Conservation (phyloP, 2,113 vertebrate species). For the Crotalus horridus region DNA sequence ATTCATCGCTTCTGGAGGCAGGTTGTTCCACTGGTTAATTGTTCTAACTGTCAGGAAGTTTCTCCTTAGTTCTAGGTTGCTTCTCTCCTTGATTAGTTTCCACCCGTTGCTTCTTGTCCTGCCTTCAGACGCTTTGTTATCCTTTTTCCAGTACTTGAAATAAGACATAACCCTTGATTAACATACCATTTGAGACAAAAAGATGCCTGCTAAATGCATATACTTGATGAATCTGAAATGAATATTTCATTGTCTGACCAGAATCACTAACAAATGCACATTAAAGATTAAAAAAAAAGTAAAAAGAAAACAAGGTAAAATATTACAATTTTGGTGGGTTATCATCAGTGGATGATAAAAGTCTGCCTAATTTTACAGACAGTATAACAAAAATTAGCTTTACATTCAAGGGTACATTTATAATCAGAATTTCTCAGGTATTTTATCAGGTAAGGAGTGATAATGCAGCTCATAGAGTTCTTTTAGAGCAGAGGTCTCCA, state of each 20-base stretch:
- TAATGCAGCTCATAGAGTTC: background rate
- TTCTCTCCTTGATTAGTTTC: too few species aligned
- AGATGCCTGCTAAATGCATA: background rate
- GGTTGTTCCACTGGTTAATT: too few species aligned
- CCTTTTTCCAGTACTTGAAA: background rate
- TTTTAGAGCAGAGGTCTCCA: background rate
- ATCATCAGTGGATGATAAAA: background rate
- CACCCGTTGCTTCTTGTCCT: too few species aligned
- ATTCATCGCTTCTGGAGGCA: too few species aligned
- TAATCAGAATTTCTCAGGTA: background rate
- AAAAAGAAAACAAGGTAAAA: background rate
- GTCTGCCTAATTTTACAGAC: background rate
- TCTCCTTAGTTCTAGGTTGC: too few species aligned
- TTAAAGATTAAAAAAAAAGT: background rate
- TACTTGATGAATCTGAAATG: background rate
- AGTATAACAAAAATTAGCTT: background rate
- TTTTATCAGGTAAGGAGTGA: background rate
- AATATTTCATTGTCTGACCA: background rate
- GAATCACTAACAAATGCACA: background rate
- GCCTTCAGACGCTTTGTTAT: background rate
- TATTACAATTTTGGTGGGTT: background rate
- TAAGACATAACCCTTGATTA: background rate
- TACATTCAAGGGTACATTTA: background rate
- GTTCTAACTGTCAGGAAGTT: too few species aligned
- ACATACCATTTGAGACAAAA: background rate